phyloP scores from a whole-genome alignment of 2,113 vertebrate genomes.

The Emydura subglobosa region DNA sequence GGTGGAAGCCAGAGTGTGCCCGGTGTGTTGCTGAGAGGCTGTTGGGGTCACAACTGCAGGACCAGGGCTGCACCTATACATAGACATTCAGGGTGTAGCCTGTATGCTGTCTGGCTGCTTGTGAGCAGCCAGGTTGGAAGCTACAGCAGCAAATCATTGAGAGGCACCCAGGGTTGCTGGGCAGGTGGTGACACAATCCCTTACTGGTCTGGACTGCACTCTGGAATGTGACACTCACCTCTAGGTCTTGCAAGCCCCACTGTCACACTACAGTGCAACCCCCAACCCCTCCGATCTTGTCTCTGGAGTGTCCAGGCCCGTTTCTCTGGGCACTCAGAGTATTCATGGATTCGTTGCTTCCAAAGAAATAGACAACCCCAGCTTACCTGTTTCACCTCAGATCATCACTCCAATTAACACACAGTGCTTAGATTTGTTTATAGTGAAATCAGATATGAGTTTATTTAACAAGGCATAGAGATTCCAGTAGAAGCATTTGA shows the following conservation, averaged over 20 bases:
- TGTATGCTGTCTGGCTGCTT: background rate
- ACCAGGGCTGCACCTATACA: no score
- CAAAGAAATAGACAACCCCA: background rate
- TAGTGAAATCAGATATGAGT: background rate
- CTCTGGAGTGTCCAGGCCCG: background rate
- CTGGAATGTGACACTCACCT: background rate
- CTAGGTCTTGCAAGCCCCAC: background rate
- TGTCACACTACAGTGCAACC: background rate
- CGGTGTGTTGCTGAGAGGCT: no score
- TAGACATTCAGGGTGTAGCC: background rate
- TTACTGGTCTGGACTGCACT: background rate
- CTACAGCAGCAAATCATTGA: background rate
- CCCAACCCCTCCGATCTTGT: background rate
- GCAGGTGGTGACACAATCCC: background rate
- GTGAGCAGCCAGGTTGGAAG: background rate
- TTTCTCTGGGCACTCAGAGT: background rate
- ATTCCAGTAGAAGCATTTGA: background rate
- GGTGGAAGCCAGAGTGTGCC: no score
- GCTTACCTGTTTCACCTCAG: background rate
- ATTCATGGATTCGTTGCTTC: background rate
- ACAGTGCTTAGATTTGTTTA: background rate
- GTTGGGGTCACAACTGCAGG: no score
- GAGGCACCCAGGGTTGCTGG: background rate
- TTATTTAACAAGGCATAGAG: background rate
- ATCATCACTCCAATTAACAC: background rate